phyloP scores from a whole-genome alignment of 2,797 vertebrate genomes.

The Pagetopsis macropterus region DNA sequence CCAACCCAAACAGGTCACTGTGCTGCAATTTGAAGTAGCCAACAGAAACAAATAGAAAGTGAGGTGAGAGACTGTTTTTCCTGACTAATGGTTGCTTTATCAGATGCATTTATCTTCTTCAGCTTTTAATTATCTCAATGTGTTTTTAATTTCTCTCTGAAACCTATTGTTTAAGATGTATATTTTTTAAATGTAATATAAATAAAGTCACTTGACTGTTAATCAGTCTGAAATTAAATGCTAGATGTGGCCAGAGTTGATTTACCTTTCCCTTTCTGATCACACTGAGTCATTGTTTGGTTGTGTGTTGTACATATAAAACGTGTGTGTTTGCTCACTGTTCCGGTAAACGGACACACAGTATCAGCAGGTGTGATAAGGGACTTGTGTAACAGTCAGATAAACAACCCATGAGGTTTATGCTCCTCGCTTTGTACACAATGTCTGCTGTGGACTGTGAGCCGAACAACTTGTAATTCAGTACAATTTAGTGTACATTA shows the following conservation, averaged over 20 bases:
- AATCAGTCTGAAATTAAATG: neutral
- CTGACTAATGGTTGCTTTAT: conserved; percentile 36
- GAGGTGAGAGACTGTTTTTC: conserved; percentile 41
- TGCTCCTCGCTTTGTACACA: neutral
- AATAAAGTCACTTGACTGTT: neutral
- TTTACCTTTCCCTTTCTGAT: neutral
- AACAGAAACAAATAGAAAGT: conserved; percentile 58
- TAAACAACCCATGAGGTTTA: neutral
- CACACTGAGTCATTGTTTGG: conserved; percentile 30
- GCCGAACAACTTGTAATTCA: neutral
- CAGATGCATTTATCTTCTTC: conserved; percentile 20
- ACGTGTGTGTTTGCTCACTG: conserved; percentile 35
- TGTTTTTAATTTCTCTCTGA: conserved; percentile 11
- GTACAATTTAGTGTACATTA: neutral
- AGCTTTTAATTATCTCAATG: conserved; percentile 23
- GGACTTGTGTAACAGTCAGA: conserved; percentile 8
- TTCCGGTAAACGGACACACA: conserved; percentile 34
- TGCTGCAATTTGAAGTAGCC: conserved; percentile 41
- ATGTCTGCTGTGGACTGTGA: neutral
- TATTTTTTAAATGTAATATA: neutral
- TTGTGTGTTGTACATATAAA: neutral
- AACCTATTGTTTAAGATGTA: neutral
- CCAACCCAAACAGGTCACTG: conserved; percentile 65
- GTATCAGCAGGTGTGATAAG: conserved; percentile 42
- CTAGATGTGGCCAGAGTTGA: neutral